These are phyloP conservation scores for Zaprionus bogoriensis DNA, from an alignment of 2,888 invertebrate species.

Conservation along the genomic window DNA sequence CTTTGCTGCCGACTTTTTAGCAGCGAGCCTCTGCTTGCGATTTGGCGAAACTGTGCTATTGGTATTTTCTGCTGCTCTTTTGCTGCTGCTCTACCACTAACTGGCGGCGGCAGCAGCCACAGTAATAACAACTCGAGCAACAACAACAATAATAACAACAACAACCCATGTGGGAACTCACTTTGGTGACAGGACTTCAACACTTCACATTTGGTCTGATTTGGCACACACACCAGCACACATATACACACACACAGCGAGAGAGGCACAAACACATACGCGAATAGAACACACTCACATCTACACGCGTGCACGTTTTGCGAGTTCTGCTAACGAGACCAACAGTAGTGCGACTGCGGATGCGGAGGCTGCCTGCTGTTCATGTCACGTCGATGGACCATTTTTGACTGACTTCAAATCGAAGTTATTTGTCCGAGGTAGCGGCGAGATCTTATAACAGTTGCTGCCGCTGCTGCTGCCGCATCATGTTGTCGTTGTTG, in stretches of 20 bases:
- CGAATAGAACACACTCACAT: conserved; percentile 2
- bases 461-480: conserved; percentile 15
- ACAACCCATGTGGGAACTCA: conserved; percentile 25
- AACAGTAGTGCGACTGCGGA: conserved; percentile 50
- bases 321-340: conserved; percentile 50
- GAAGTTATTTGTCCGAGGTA: conserved; percentile 44
- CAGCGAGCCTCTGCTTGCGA: conserved; percentile 19
- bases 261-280: conserved; percentile 16
- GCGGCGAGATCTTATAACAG: conserved; percentile 58
- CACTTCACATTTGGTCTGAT: conserved; percentile 49
- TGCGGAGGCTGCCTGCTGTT: conserved; percentile 77
- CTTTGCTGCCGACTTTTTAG: background rate
- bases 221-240: conserved; percentile 39
- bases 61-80: conserved; percentile 18
- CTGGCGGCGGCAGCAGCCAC: conserved; percentile 35
- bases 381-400: conserved; percentile 82
- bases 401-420: conserved; percentile 80
- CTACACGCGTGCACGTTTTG: conserved; percentile 36
- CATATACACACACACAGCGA: conserved; percentile 14
- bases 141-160: conserved; percentile 21
- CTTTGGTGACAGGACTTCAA: conserved; percentile 24
- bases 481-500: conserved; percentile 1
- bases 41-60: conserved; percentile 22
- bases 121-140: conserved; percentile 19
- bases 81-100: conserved; percentile 39